A percentile compares a stretch with the other conserved stretches of the same genome.
Conservation (phyloP, 2,797 vertebrate species). For the Parotocinclus haroldoi region DNA sequence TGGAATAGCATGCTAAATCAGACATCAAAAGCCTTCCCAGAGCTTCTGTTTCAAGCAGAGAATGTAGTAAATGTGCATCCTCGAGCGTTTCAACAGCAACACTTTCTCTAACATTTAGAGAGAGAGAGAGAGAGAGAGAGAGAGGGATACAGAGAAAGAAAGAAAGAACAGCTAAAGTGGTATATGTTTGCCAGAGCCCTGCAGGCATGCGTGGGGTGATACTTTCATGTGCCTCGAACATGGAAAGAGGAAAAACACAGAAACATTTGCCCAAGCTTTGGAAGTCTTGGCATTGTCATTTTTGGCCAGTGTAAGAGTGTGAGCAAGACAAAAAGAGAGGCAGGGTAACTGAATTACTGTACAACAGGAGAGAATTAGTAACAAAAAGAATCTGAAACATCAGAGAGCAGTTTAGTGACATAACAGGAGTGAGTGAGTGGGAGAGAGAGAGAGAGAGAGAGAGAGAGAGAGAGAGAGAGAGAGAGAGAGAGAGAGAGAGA, state of each 20-base stretch:
- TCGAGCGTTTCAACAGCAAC: constrained; percentile 7
- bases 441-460: constrained; percentile 23
- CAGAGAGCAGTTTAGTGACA: not conserved
- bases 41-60: constrained; percentile 49
- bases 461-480: constrained; percentile 27
- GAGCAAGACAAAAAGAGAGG: constrained; percentile 2
- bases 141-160: constrained; percentile 6
- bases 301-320: constrained; percentile 6
- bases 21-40: constrained; percentile 54
- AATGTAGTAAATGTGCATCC: constrained; percentile 16
- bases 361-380: not conserved
- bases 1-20: constrained; percentile 66
- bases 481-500: constrained; percentile 31
- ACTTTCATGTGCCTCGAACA: constrained; percentile 41
- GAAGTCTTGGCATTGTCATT: constrained; percentile 25
- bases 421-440: constrained; percentile 13
- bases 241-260: constrained; percentile 33
- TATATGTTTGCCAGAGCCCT: constrained; percentile 40
- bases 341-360: not conserved
- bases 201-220: constrained; percentile 46
- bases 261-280: constrained; percentile 19
- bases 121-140: constrained; percentile 19
- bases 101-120: constrained; percentile 23
- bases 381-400: not conserved
- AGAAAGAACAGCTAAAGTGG: constrained; percentile 26